phyloP scores from a whole-genome alignment of 1,140 invertebrate species.

The Procambarus virginalis region DNA sequence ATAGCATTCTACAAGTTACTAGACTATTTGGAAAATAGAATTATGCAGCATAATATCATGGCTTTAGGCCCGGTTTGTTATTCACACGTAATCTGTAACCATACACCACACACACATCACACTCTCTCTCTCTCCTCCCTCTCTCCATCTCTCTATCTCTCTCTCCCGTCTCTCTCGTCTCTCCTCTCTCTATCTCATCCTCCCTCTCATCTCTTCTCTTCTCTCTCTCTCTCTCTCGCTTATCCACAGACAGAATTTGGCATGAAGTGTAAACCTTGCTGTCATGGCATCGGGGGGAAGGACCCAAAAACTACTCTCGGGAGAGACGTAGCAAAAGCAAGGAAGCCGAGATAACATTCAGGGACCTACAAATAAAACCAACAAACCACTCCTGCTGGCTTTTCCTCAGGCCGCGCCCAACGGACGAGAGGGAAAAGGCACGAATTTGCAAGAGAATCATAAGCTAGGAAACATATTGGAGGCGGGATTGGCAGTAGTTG shows the following conservation, averaged over 20 bases:
- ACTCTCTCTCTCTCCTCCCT: neutral
- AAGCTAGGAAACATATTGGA: neutral
- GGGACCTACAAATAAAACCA: neutral
- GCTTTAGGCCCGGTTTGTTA: no score
- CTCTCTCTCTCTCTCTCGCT: neutral
- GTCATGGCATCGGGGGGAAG: neutral
- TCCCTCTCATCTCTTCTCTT: neutral
- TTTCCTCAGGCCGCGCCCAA: neutral
- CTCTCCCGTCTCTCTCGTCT: no score
- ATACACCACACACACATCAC: no score
- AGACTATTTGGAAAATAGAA: no score
- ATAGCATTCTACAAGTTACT: no score
- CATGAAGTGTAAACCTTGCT: neutral
- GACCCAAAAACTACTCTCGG: neutral
- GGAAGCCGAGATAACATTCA: neutral
- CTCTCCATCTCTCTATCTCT: no score
- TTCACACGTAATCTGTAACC: no score
- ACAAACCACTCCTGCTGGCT: neutral
- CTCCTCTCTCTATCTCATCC: no score
- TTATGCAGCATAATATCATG: no score
- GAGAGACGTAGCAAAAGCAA: neutral
- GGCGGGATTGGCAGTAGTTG: neutral
- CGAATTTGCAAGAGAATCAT: constrained; percentile 8
- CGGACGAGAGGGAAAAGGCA: constrained; percentile 1
- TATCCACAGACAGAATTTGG: neutral